phyloP scores from a whole-genome alignment of 2,888 invertebrate species.

The Dryomyza anilis region DNA sequence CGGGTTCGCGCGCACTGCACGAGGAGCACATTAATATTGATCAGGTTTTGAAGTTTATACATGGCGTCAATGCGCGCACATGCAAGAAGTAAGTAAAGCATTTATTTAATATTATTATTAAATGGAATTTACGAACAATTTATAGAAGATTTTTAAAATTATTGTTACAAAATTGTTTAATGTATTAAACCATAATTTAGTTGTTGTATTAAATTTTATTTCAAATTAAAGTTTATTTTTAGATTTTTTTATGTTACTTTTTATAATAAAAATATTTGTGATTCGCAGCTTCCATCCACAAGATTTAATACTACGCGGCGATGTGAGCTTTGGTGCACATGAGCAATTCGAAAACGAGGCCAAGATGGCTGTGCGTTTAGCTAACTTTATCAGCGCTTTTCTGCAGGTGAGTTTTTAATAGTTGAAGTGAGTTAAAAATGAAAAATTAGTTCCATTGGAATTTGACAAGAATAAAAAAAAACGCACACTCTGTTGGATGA shows the following conservation, averaged over 20 bases:
- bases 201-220: no score
- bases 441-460: slow-evolving; percentile 1
- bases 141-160: not conserved
- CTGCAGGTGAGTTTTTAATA: slow-evolving; percentile 71
- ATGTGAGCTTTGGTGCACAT: slow-evolving; percentile 83
- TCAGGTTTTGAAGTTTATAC: slow-evolving; percentile 77
- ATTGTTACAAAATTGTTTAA: no score
- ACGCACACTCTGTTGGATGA: no score
- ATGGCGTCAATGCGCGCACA: slow-evolving; percentile 67
- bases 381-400: slow-evolving; percentile 95
- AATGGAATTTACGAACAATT: not conserved
- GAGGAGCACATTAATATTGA: slow-evolving; percentile 75
- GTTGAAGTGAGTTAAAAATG: no score
- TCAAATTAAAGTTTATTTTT: no score
- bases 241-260: no score
- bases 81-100: slow-evolving; percentile 60
- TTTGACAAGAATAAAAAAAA: no score
- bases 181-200: no score
- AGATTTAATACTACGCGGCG: slow-evolving; percentile 81
- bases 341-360: slow-evolving; percentile 94
- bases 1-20: slow-evolving; percentile 71
- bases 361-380: slow-evolving; percentile 92
- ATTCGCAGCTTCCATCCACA: slow-evolving; percentile 70
- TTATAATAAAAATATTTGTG: slow-evolving; percentile 9
- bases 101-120: not conserved